These are phyloP conservation scores for Hirtodrosophila cameraria DNA, from an alignment of 2,888 invertebrate species.

Conservation along the genomic window DNA sequence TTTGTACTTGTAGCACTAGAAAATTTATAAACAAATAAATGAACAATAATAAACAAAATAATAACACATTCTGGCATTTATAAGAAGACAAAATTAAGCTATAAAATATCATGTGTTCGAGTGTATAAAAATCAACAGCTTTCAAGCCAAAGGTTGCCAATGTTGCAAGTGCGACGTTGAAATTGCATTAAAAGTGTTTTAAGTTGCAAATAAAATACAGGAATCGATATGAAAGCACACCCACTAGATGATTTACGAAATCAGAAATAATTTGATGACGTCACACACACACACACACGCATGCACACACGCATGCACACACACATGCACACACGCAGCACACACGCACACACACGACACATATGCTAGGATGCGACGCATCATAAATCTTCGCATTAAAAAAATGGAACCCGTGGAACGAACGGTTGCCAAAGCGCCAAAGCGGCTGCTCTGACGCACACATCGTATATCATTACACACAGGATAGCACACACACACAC, in stretches of 20 bases:
- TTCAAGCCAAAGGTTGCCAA: constrained; percentile 8
- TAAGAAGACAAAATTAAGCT: too few species aligned
- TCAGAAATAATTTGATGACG: constrained; percentile 54
- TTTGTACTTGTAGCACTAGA: too few species aligned
- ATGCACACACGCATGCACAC: constrained; percentile 1
- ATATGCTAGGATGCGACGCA: constrained; percentile 26
- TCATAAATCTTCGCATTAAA: constrained; percentile 66
- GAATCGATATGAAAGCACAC: constrained; percentile 17
- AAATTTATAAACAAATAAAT: too few species aligned
- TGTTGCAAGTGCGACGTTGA: constrained; percentile 13
- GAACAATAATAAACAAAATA: too few species aligned
- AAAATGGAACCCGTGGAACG: constrained; percentile 20
- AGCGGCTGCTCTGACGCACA: constrained; percentile 36
- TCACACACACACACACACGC: constrained; percentile 20
- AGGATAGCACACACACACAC: constrained; percentile 11
- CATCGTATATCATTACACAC: constrained; percentile 62
- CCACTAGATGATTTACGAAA: constrained; percentile 36
- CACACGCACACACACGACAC: constrained; percentile 1
- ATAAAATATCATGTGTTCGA: too few species aligned
- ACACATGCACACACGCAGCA: constrained; percentile 1
- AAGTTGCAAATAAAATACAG: not conserved
- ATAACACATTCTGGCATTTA: too few species aligned
- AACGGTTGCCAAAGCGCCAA: constrained; percentile 24
- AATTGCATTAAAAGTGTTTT: constrained; percentile 26
- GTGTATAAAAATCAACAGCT: too few species aligned